Evolutionary conservation across 2,888 invertebrate species (phyloP).

Genomic region (Tenthredo notha): DNA sequence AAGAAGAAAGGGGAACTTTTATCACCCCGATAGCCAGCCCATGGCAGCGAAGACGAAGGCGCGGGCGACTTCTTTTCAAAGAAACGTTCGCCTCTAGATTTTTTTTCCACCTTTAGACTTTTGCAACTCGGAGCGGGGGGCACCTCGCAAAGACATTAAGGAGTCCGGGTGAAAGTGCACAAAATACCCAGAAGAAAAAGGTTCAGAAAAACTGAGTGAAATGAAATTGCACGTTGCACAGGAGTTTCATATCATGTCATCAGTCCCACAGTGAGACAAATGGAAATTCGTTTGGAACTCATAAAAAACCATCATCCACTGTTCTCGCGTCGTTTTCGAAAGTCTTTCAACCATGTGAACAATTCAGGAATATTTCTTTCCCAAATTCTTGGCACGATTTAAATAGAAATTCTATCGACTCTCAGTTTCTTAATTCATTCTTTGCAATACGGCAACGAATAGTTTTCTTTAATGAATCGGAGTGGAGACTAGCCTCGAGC

Average conservation of each 20-base stretch:
- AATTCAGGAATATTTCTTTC: not conserved
- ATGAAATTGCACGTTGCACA: not conserved
- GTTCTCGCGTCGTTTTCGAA: not conserved
- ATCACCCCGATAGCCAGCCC: slow-evolving; percentile 15
- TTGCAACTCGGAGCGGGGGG: not conserved
- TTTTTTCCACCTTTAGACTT: not conserved
- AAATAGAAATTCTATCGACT: not conserved
- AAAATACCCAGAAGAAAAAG: not conserved
- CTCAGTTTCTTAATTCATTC: not conserved
- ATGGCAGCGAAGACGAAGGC: not conserved
- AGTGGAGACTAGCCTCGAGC: not conserved
- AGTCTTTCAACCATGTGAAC: not conserved
- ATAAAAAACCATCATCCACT: not conserved
- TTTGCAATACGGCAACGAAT: not conserved
- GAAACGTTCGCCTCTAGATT: not conserved
- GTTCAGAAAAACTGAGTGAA: not conserved
- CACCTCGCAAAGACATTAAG: not conserved
- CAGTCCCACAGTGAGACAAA: not conserved
- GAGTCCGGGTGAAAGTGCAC: not conserved
- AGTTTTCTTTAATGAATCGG: not conserved
- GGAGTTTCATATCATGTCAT: not conserved
- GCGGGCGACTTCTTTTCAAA: slow-evolving; percentile 4
- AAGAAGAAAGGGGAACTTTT: slow-evolving; percentile 39
- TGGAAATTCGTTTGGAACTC: not conserved
- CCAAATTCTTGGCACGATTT: not conserved